phyloP scores from a whole-genome alignment of 2,888 invertebrate species.

The Eupithecia insigniata region DNA sequence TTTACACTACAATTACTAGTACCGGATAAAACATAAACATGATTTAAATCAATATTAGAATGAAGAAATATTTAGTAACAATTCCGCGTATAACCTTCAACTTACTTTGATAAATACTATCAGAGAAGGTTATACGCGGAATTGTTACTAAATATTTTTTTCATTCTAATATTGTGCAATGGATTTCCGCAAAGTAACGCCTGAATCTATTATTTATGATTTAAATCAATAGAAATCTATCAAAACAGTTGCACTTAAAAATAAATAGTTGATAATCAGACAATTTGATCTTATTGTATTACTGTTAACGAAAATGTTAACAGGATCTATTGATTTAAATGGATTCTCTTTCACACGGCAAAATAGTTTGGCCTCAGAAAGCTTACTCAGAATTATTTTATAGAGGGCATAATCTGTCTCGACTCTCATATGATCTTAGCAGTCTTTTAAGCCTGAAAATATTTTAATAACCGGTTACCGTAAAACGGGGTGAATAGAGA shows the following conservation, averaged over 20 bases:
- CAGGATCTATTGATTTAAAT: slow-evolving; percentile 1
- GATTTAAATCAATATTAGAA: slow-evolving; percentile 46
- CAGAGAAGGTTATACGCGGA: no score
- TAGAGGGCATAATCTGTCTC: neutral
- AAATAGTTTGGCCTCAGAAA: neutral
- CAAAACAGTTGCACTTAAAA: slow-evolving; percentile 27
- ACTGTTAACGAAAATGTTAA: slow-evolving; percentile 13
- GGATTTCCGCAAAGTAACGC: no score
- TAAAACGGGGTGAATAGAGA: no score
- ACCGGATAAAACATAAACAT: slow-evolving; percentile 62
- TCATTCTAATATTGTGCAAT: no score
- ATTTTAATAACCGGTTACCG: neutral
- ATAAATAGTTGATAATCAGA: slow-evolving; percentile 23
- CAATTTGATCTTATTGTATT: slow-evolving; percentile 47
- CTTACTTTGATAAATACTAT: no score
- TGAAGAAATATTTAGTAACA: no score
- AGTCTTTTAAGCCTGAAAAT: neutral
- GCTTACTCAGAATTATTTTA: neutral
- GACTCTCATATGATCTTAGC: neutral
- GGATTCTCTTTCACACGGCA: neutral
- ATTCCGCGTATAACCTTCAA: no score
- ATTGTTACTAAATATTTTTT: no score
- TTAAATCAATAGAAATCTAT: slow-evolving; percentile 34
- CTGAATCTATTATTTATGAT: no score
- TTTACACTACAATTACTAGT: slow-evolving; percentile 64